Evolutionary conservation across 2,113 vertebrate genomes (phyloP).

Genomic region (Nestor notabilis): DNA sequence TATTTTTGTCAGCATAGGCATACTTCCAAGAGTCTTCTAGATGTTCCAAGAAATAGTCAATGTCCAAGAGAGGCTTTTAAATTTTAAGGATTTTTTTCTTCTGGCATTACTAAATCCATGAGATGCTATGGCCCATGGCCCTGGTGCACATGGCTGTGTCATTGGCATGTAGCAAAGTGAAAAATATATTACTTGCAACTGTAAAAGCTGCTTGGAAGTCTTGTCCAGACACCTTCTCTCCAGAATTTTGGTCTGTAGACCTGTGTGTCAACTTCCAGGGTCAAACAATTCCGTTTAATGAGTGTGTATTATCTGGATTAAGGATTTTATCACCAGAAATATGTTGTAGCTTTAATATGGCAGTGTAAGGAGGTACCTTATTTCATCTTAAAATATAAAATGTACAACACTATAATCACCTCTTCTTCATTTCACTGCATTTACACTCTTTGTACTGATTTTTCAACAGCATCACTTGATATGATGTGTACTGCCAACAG

Average conservation of each 20-base stretch:
- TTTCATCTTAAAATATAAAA: neutral
- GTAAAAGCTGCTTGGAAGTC: neutral
- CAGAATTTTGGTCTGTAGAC: neutral
- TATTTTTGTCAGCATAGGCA: constrained; percentile 18
- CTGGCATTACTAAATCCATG: neutral
- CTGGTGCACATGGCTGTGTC: neutral
- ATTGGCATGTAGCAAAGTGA: neutral
- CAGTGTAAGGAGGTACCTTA: neutral
- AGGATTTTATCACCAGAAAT: neutral
- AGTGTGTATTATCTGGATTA: neutral
- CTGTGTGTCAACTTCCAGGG: neutral
- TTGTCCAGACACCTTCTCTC: neutral
- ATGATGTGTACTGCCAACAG: neutral
- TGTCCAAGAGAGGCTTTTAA: neutral
- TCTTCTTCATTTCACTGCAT: neutral
- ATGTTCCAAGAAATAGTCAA: constrained; percentile 3
- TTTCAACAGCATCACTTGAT: neutral
- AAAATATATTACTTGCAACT: neutral
- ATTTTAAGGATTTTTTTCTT: neutral
- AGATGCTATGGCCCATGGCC: neutral
- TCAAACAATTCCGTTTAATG: neutral
- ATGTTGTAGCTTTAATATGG: neutral
- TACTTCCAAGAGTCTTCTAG: constrained; percentile 1
- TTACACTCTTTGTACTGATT: neutral
- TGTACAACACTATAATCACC: neutral